Evolutionary conservation across 2,888 invertebrate genomes (phyloP), one percentile per base, ranked within the genome.

Genomic region (Eristalinus aeneus): DNA sequence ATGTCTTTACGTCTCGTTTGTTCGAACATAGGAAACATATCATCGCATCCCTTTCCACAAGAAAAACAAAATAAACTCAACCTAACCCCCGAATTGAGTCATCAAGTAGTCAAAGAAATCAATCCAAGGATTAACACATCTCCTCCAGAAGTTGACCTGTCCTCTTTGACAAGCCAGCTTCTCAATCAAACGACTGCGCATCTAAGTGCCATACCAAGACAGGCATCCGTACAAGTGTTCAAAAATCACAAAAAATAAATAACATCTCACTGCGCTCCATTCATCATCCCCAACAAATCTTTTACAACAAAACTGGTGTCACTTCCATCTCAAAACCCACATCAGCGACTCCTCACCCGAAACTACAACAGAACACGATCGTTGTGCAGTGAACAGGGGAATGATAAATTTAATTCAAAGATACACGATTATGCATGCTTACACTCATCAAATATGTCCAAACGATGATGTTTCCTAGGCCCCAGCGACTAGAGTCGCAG

Each of bases 391-490:
- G 69, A 79, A 74, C 10, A 32, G 56, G 63, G 46, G 5, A 80
- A 84, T 84, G 65, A 84, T 79, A 65, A 79, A 84, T 79, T 69
- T 65, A 60, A 74, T 84, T 60, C 16, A 2, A 77, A 80, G 72
- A 72, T 68, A 85, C 84, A 84, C 56, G 84, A 80, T 85, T 76
- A 80, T 76, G 80, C 56, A 23, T 31, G 61, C 80, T 72, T 80
- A 61, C 71, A 72, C 71, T 76, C 84, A 76, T 76, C 84, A 67
- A 83, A 78, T 31, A 84, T 75, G 61, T 65, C 61, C 46, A 72
- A 71, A 79, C 63, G 65, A 80, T 85, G 84, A 80, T 84, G 67
- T 80, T 5, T 75, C 67, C 56, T 67, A 32, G 23, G n/a, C 60
- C 58, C n/a, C 6, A 46, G 46, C 46, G 16, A 46, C n/a, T 46